A percentile compares a stretch with the other conserved stretches of the same genome.
Evolutionary conservation across 2,888 invertebrate genomes (phyloP).

Genomic region (Diploptera punctata): DNA sequence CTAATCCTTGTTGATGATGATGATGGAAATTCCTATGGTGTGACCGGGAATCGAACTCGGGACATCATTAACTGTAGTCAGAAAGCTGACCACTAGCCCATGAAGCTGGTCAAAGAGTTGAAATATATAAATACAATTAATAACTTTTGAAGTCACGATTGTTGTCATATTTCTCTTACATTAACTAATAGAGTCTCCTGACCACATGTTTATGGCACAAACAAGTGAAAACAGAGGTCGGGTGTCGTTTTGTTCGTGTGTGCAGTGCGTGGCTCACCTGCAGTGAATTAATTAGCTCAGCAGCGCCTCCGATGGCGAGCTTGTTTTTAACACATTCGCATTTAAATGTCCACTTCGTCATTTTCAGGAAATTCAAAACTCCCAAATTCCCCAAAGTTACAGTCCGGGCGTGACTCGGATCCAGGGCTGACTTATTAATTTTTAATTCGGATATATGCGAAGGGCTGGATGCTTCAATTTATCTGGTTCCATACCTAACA

Average conservation of each 20-base stretch:
- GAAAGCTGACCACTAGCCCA: too few relatives aligned
- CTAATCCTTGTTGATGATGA: too few relatives aligned
- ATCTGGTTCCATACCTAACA: too few relatives aligned
- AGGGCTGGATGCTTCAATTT: too few relatives aligned
- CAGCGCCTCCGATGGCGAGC: not conserved
- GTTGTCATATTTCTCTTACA: not conserved
- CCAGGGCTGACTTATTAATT: not conserved
- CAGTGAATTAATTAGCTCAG: not conserved
- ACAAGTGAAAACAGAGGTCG: not conserved
- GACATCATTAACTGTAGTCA: too few relatives aligned
- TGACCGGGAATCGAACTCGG: too few relatives aligned
- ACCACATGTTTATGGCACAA: not conserved
- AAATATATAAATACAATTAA: too few relatives aligned
- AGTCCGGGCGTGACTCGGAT: not conserved
- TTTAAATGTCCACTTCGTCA: not conserved
- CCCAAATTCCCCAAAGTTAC: not conserved
- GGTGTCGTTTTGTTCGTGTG: not conserved
- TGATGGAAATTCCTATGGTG: too few relatives aligned
- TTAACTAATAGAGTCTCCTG: not conserved
- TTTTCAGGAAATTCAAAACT: not conserved
- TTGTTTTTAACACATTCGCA: not conserved
- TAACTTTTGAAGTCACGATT: too few relatives aligned
- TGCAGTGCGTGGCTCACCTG: not conserved
- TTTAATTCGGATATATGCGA: not conserved
- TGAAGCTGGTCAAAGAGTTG: too few relatives aligned